These are phyloP conservation scores for Dynastes grantii DNA, from an alignment of 2,888 invertebrate species.

Conservation along the genomic window DNA sequence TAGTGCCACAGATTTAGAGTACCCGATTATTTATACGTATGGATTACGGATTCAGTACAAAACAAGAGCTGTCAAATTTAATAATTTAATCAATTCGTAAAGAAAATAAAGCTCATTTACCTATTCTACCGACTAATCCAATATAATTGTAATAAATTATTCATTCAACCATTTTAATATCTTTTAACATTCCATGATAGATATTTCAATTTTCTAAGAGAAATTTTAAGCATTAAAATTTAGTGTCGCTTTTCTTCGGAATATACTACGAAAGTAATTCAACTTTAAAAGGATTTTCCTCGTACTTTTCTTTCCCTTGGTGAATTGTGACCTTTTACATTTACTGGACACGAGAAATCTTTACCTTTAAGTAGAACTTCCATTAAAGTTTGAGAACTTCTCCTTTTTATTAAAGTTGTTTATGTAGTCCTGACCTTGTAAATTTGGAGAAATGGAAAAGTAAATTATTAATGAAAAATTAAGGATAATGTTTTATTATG, in stretches of 20 bases:
- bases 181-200: too few relatives aligned
- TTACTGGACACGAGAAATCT: slow-evolving; percentile 28
- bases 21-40: too few relatives aligned
- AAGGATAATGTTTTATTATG: neutral
- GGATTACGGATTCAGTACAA: too few relatives aligned
- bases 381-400: slow-evolving; percentile 34
- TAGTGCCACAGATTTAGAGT: too few relatives aligned
- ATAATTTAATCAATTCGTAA: too few relatives aligned
- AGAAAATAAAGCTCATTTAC: too few relatives aligned
- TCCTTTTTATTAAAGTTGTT: slow-evolving; percentile 9
- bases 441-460: neutral
- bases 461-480: neutral
- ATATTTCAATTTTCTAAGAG: too few relatives aligned
- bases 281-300: slow-evolving; percentile 3
- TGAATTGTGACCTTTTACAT: slow-evolving; percentile 25
- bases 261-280: slow-evolving; percentile 4
- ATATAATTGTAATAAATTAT: too few relatives aligned
- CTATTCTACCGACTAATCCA: too few relatives aligned
- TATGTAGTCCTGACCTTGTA: neutral
- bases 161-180: too few relatives aligned
- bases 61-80: too few relatives aligned
- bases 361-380: slow-evolving; percentile 30
- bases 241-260: neutral
- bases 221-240: slow-evolving; percentile 70
- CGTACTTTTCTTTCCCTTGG: neutral